Evolutionary conservation across 2,797 vertebrate genomes (phyloP).

Genomic region (Falco concolor): DNA sequence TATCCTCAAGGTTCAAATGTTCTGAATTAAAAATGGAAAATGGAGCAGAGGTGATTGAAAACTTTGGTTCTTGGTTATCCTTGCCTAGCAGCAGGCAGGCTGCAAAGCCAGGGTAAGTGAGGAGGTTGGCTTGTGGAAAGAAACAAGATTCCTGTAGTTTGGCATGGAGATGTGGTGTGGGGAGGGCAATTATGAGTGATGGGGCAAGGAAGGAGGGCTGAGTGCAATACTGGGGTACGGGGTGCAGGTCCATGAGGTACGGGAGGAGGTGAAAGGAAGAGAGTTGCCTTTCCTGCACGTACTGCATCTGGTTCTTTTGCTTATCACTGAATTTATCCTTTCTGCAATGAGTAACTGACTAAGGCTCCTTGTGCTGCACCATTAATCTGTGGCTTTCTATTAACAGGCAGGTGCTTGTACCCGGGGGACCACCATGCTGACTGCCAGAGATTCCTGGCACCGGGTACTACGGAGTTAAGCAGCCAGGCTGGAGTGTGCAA

Average conservation of each 20-base stretch:
- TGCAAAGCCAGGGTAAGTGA: not conserved
- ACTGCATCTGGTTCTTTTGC: not conserved
- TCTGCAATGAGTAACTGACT: constrained; percentile 41
- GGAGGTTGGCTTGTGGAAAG: not conserved
- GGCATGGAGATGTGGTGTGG: not conserved
- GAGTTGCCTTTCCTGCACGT: not conserved
- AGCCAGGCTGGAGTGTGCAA: constrained; percentile 41
- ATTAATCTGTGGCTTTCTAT: constrained; percentile 57
- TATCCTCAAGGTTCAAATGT: not conserved
- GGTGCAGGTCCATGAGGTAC: not conserved
- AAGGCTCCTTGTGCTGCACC: constrained; percentile 51
- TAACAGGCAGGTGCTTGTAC: constrained; percentile 67
- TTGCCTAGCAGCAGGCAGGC: not conserved
- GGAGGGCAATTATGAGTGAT: not conserved
- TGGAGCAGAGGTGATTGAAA: not conserved
- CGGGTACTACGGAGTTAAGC: constrained; percentile 24
- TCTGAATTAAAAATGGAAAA: constrained; percentile 3
- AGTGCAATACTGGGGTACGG: not conserved
- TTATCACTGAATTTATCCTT: constrained; percentile 25
- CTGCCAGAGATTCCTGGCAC: constrained; percentile 52
- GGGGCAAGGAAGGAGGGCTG: not conserved
- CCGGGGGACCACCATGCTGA: constrained; percentile 17
- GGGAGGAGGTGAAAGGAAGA: not conserved
- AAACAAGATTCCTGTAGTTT: not conserved
- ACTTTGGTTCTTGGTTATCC: not conserved